Evolutionary conservation across 2,797 vertebrate genomes (phyloP).

Genomic region (Sebastes goodei): DNA sequence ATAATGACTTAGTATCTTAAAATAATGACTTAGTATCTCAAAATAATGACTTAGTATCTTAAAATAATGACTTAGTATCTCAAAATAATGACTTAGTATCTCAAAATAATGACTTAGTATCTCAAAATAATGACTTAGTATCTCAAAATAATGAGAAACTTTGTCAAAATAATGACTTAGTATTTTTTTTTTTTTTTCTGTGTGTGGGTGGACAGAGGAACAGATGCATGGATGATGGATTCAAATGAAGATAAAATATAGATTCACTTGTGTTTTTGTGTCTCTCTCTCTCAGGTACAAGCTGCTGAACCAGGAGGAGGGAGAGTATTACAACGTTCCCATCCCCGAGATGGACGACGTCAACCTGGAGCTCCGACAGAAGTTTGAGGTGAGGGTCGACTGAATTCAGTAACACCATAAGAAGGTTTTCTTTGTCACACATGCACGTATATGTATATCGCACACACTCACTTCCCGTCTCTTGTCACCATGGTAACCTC

Average conservation of each 20-base stretch:
- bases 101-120: no score
- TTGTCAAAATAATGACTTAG: no score
- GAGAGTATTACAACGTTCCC: slow-evolving; percentile 97
- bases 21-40: no score
- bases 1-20: no score
- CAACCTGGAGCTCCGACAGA: slow-evolving; percentile 92
- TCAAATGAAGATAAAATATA: background rate
- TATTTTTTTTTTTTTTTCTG: background rate
- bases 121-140: no score
- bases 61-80: no score
- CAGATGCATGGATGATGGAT: background rate
- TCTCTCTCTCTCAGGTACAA: slow-evolving; percentile 88
- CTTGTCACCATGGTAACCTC: slow-evolving; percentile 61
- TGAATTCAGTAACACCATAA: background rate
- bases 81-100: no score
- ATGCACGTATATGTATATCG: background rate
- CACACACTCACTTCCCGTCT: background rate
- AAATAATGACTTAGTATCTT: no score
- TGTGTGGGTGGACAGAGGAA: background rate
- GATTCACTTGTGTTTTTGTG: background rate
- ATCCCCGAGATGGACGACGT: slow-evolving; percentile 93
- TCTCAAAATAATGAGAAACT: no score
- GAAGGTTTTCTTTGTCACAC: background rate
- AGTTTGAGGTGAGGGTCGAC: slow-evolving; percentile 90
- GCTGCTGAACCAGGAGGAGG: slow-evolving; percentile 95